Evolutionary conservation across 53 echinoderm and acorn worm species (phyloP), one percentile per base, ranked within the genome.

Genomic region (Echinometra lucunter): DNA sequence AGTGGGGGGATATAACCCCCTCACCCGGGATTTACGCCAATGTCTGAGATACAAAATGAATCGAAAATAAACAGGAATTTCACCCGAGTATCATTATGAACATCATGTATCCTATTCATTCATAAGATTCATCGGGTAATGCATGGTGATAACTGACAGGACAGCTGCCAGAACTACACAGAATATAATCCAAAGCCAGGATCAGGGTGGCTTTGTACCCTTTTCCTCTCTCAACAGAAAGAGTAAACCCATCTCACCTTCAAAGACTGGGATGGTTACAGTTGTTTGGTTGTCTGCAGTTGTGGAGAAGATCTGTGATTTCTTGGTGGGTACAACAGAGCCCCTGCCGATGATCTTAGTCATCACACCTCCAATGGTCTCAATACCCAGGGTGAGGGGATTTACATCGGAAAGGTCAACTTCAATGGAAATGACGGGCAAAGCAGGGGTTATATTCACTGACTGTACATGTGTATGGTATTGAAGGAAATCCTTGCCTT

Each of bases 251-350:
- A 58, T 45, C 97, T 96, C 92, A 97, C 99, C 99, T 97, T 98
- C 99, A 96, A 96, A 98, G 63, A 98, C 99, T 95, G 97, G 99
- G 95, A 98, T 98, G 82, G 99, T 98, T 63, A 98, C 99, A 56
- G 99, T 98, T 25, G 99, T 97, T 95, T 98, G 99, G 97, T 97
- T 98, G 83, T 98, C 99, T 16, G 99, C 99, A n/a, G 99, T 97
- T 70, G 99, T 98, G 83, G 99, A 98, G 95, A 98, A 98, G 96
- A 98, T 98, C 95, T 98, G 99, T 66, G 99, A 96, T 95, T 98
- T 98, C 96, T 98, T 98, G 27, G 98, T 98, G 70, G 98, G 98
- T 4, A 98, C 97, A 23, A 97, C 97, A 0, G 98, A 97, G 95
- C 97, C 97, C 45, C 99, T 96, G 32, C 94, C 69, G 69, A 98